Evolutionary conservation across 2,113 vertebrate genomes (phyloP), one percentile per base, ranked within the genome.

Genomic region (Agapornis roseicollis): DNA sequence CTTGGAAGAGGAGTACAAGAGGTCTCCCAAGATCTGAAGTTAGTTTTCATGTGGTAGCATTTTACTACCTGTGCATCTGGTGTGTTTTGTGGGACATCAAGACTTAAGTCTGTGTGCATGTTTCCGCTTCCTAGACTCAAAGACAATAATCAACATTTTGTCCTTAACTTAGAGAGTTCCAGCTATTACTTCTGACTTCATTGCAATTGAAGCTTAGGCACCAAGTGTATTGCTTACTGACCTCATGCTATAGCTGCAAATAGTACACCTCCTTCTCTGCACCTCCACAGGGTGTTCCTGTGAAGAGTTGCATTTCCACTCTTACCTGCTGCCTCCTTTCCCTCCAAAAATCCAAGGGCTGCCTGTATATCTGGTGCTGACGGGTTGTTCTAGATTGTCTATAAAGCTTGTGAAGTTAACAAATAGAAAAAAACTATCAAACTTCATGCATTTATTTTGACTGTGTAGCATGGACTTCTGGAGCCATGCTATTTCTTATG

Each of bases 251-350:
- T 24, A 88, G 27, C 13, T 76, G 55, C 53, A 76, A 37, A 71
- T 64, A 20, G 15, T 58, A 11, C 81, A 53, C 18, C 31, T 80
- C 3, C 5, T 66, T 10, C 24, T 24, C 17, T 81, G 46, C 13
- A 39, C 9, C 29, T 82, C 11, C 0, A 1, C 13, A 6, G 8
- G 9, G 1, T 71, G 37, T n/a, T 87, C 3, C 0, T 14, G 18
- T 3, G 5, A 68, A 78, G 29, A 58, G 10, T 35, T 3, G 0
- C 0, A 4, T 18, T 56, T 91, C 55, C 2, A 1, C 19, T 73
- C 17, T 53, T 69, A 39, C 12, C 15, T 74, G 22, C 27, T 61
- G 8, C 27, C 25, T 47, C 39, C 55, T 33, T 11, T 56, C 20
- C 5, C 33, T 85, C 17, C 6, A 49, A 28, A 72, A 69, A 17